phyloP scores from a whole-genome alignment of 1,140 invertebrate genomes.

The Bombus waltoni region DNA sequence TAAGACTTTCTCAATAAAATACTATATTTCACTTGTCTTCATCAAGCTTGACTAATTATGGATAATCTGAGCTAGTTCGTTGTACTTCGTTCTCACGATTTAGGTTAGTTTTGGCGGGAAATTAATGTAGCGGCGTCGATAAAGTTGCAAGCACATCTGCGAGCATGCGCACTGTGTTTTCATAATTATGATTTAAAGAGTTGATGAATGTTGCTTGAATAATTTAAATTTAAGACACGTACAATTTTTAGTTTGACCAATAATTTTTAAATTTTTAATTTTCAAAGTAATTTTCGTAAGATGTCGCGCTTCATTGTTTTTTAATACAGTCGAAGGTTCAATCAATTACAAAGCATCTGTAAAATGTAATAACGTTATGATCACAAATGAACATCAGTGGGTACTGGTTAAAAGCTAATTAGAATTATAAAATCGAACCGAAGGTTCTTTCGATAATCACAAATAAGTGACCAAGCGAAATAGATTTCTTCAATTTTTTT shows the following conservation, averaged over 20 bases:
- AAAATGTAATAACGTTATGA: slow-evolving; percentile 17
- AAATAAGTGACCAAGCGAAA: neutral
- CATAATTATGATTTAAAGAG: too few species aligned
- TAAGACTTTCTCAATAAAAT: neutral
- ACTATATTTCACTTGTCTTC: neutral
- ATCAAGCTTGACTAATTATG: neutral
- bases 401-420: neutral
- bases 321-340: slow-evolving; percentile 32
- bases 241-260: too few species aligned
- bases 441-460: slow-evolving; percentile 7
- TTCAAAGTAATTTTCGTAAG: too few species aligned
- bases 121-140: too few species aligned
- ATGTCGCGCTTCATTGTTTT: too few species aligned
- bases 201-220: too few species aligned
- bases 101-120: neutral
- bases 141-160: too few species aligned
- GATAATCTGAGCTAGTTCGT: too few species aligned
- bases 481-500: neutral
- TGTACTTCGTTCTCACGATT: neutral
- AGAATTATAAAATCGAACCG: neutral
- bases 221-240: too few species aligned
- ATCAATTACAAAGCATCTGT: slow-evolving; percentile 33
- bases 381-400: slow-evolving; percentile 27
- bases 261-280: too few species aligned
- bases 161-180: too few species aligned